Percentiles rank a stretch among this genome's conserved stretches.
Evolutionary conservation across 2,113 vertebrate species (phyloP).

Genomic region (Jaculus jaculus): DNA sequence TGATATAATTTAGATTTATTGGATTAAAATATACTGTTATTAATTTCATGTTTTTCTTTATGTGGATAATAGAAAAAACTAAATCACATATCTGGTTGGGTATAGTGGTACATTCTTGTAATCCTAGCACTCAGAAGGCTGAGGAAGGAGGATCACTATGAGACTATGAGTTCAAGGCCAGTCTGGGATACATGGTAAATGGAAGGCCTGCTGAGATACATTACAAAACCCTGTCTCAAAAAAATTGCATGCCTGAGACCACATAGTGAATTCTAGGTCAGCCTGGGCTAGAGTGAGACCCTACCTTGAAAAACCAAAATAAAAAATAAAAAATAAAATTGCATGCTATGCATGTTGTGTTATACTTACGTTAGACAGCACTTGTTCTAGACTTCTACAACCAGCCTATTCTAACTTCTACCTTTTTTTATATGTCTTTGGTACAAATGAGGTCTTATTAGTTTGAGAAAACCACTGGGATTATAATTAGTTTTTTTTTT

Average conservation of each 20-base stretch:
- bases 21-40: constrained; percentile 34
- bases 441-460: not conserved
- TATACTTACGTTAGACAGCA: not conserved
- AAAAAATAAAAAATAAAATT: too few species aligned
- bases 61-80: constrained; percentile 23
- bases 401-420: constrained; percentile 2
- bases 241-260: too few species aligned
- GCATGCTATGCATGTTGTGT: too few species aligned
- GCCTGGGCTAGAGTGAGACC: too few species aligned
- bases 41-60: not conserved
- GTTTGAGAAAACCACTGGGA: not conserved
- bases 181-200: not conserved
- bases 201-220: not conserved
- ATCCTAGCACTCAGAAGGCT: not conserved
- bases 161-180: too few species aligned
- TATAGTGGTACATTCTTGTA: not conserved
- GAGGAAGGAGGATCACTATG: not conserved
- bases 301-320: not conserved
- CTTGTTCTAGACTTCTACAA: constrained; percentile 21
- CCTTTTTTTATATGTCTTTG: not conserved
- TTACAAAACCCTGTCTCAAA: not conserved
- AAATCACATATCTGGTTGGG: not conserved
- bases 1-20: constrained; percentile 2
- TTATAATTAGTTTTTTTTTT: constrained; percentile 29
- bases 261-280: too few species aligned